Evolutionary conservation across 2,113 vertebrate genomes (phyloP), one percentile per base, ranked within the genome.

Genomic region (Melanostigma gelatinosum): DNA sequence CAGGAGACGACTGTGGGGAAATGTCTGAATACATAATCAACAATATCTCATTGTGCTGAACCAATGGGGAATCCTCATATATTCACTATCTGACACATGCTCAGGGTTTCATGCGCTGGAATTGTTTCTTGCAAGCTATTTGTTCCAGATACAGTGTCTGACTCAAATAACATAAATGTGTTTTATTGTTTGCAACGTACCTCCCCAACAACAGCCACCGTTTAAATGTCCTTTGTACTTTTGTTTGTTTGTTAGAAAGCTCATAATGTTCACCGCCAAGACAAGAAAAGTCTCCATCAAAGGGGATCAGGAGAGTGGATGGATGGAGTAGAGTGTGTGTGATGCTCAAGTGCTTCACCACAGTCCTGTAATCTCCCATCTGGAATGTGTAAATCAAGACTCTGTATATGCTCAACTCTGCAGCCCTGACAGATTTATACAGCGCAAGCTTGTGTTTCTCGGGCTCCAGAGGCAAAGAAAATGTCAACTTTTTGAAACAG

Each of bases 301-400:
- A 90, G 82, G 48, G 72, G 18, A 64, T 55, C 68, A 62, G 50
- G 66, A 72, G 72, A 80, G 48, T 64, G 80, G 81, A 87, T 78
- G 78, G 87, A 76, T 40, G 38, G 76, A 77, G 84, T 29, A 42
- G 83, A 75, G 82, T 71, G 81, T 82, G 80, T 79, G 85, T 77
- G 89, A 92, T 90, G 85, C 90, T 90, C 85, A 79, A 85, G 79
- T 76, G 85, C 81, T 82, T 90, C 82, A 78, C 79, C 86, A 55
- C 83, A 88, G 86, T 87, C 79, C 89, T 87, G 79, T 91, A 93
- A 91, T 91, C 90, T 90, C 76, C 88, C 94, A 95, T 94, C 93
- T 95, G 94, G 92, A 93, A 91, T 73, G 90, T 91, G 92, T 95
- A 95, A 95, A 95, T 95, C 93, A 94, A 81, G 86, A 83, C 88